Evolutionary conservation across 2,888 invertebrate species (phyloP).

Genomic region (Cyrtodaria siliqua): DNA sequence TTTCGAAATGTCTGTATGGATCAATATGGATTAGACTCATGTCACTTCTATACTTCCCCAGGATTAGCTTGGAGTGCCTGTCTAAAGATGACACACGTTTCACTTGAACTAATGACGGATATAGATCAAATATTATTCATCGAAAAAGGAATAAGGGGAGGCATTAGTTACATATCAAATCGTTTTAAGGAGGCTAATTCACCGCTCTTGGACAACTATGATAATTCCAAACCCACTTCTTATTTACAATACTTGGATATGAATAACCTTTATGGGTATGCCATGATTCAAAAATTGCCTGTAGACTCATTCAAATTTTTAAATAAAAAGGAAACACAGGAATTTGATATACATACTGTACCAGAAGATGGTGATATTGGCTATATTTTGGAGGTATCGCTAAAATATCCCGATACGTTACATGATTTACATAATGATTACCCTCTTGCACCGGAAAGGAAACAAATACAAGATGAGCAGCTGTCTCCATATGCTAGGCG

Average conservation of each 20-base stretch:
- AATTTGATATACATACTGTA: background rate
- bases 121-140: conserved; percentile 25
- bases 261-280: conserved; percentile 36
- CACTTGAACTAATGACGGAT: conserved; percentile 25
- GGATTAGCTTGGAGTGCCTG: conserved; percentile 42
- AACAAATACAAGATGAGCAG: conserved; percentile 9
- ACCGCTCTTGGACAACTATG: too few relatives aligned
- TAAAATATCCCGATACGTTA: background rate
- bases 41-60: conserved; percentile 44
- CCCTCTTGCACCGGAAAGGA: conserved; percentile 22
- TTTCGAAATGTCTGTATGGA: conserved; percentile 34
- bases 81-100: conserved; percentile 28
- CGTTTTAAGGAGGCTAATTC: conserved; percentile 19
- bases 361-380: conserved; percentile 9
- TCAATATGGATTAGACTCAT: conserved; percentile 42
- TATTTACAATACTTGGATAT: conserved; percentile 19
- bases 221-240: conserved; percentile 15
- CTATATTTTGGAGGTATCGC: conserved; percentile 23
- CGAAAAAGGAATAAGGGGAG: conserved; percentile 17
- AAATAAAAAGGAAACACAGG: conserved; percentile 5
- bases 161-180: conserved; percentile 24
- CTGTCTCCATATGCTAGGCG: conserved; percentile 11
- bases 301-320: background rate
- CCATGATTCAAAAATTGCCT: conserved; percentile 31
- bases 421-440: conserved; percentile 17